phyloP scores from a whole-genome alignment of 2,797 vertebrate genomes.

The Glossophaga mutica region DNA sequence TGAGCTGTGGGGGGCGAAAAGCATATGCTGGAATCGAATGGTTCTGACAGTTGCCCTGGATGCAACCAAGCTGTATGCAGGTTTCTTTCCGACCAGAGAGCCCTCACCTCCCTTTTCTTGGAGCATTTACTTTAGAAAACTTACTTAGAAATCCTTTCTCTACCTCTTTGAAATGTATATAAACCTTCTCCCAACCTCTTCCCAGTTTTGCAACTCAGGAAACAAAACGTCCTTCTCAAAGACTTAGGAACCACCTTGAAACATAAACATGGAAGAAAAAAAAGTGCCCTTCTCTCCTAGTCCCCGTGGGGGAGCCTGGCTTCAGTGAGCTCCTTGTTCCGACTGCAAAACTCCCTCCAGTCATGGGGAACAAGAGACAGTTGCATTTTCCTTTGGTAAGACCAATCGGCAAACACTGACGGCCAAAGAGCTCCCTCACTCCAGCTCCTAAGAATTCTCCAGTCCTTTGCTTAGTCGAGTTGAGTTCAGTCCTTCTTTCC shows the following conservation, averaged over 20 bases:
- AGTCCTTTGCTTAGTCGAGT: not conserved
- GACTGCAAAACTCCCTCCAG: not conserved
- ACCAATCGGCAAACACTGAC: not conserved
- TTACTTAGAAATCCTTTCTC: not conserved
- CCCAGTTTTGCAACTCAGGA: not conserved
- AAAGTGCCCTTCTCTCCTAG: not conserved
- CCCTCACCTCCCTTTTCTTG: not conserved
- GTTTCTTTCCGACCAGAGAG: not conserved
- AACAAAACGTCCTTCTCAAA: not conserved
- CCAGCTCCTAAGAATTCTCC: not conserved
- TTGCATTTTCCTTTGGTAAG: not conserved
- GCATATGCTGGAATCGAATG: not conserved
- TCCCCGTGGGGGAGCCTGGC: not conserved
- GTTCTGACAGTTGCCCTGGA: not conserved
- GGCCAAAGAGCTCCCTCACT: not conserved
- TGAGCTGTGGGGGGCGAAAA: not conserved
- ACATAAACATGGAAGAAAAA: not conserved
- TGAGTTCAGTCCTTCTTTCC: not conserved
- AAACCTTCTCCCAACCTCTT: not conserved
- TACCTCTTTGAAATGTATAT: conserved; percentile 1
- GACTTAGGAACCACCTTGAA: not conserved
- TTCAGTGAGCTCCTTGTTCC: not conserved
- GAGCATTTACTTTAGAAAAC: not conserved
- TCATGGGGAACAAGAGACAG: not conserved
- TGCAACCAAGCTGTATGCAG: not conserved